These are phyloP conservation scores for Hoplodrina blanda DNA, from an alignment of 2,888 invertebrate species.

Conservation along the genomic window DNA sequence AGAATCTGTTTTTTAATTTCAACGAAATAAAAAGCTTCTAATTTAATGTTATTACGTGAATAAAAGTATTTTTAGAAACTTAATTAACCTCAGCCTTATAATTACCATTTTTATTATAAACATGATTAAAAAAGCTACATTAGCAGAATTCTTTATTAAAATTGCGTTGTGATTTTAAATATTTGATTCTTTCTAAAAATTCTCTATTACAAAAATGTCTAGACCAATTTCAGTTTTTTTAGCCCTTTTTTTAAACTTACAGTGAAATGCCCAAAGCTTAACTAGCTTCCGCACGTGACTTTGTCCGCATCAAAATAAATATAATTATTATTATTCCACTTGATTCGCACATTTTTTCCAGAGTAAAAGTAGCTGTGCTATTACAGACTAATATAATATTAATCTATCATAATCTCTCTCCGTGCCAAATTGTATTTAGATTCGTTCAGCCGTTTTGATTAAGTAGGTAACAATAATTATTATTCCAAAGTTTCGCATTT, in stretches of 20 bases:
- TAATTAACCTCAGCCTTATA: constrained; percentile 39
- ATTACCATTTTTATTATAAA: constrained; percentile 29
- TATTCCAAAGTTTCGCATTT: too few species aligned
- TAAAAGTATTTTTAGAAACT: constrained; percentile 28
- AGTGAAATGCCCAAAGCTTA: neutral
- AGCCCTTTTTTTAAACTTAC: neutral
- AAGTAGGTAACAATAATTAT: too few species aligned
- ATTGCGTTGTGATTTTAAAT: constrained; percentile 5
- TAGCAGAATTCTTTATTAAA: constrained; percentile 36
- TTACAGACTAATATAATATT: too few species aligned
- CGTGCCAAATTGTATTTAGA: too few species aligned
- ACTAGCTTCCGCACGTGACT: too few species aligned
- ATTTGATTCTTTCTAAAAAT: constrained; percentile 8
- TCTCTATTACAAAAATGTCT: neutral
- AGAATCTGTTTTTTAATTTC: constrained; percentile 13
- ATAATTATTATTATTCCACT: too few species aligned
- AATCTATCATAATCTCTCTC: too few species aligned
- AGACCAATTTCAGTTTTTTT: neutral
- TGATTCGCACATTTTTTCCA: too few species aligned
- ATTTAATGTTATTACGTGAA: constrained; percentile 26
- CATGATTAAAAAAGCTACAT: constrained; percentile 18
- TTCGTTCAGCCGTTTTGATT: too few species aligned
- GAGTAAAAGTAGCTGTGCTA: too few species aligned
- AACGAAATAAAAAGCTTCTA: constrained; percentile 34
- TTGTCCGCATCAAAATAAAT: too few species aligned